phyloP scores from a whole-genome alignment of 2,888 invertebrate genomes.

The Noctua janthina region DNA sequence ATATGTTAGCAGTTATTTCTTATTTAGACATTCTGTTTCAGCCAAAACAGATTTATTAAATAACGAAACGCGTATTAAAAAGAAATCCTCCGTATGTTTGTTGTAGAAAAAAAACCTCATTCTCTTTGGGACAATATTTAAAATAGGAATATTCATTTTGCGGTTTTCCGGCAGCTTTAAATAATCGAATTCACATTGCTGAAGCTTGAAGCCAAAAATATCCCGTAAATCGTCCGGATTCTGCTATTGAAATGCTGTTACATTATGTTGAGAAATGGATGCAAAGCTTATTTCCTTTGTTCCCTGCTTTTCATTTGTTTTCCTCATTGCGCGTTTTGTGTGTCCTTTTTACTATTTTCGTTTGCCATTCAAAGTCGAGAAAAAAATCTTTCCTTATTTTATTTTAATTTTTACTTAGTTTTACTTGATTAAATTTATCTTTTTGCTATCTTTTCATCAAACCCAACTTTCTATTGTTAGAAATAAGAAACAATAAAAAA shows the following conservation, averaged over 20 bases:
- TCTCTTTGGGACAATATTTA: background rate
- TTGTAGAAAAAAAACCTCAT: background rate
- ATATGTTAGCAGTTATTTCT: slow-evolving; percentile 13
- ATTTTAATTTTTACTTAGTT: background rate
- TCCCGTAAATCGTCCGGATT: slow-evolving; percentile 1
- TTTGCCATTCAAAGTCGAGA: background rate
- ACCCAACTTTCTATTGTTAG: background rate
- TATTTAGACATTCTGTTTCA: slow-evolving; percentile 7
- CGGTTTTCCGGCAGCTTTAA: background rate
- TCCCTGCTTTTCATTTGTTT: slow-evolving; percentile 9
- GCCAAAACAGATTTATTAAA: slow-evolving; percentile 4
- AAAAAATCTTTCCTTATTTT: background rate
- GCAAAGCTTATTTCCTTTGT: slow-evolving; percentile 12
- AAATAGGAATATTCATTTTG: background rate
- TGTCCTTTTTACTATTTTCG: slow-evolving; percentile 3
- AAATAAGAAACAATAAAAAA: background rate
- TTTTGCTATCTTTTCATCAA: background rate
- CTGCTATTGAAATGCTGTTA: slow-evolving; percentile 21
- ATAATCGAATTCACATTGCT: background rate
- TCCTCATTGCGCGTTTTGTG: slow-evolving; percentile 1
- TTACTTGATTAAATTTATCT: background rate
- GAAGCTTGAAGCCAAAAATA: slow-evolving; percentile 18
- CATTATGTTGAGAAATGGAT: slow-evolving; percentile 15
- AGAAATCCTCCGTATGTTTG: background rate
- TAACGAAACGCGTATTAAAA: background rate